A percentile compares a stretch with the other conserved stretches of the same genome.
Evolutionary conservation across 2,888 invertebrate genomes (phyloP).

Genomic region (Pheosia tremula): DNA sequence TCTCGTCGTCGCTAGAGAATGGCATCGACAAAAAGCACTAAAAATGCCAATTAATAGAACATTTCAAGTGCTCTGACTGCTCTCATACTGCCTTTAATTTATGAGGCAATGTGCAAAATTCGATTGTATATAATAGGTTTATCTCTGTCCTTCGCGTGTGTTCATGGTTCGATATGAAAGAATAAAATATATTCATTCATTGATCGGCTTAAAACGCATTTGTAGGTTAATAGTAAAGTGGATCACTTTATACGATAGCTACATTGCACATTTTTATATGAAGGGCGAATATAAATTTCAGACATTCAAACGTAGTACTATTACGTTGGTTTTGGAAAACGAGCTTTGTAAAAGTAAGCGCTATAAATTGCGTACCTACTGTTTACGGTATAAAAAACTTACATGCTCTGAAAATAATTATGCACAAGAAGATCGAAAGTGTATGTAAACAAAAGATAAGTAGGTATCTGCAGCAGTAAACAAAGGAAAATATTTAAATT

Average conservation of each 20-base stretch:
- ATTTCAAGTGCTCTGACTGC: slow-evolving; percentile 68
- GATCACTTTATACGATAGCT: slow-evolving; percentile 54
- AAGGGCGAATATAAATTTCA: slow-evolving; percentile 46
- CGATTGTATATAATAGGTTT: slow-evolving; percentile 42
- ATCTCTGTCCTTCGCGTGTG: slow-evolving; percentile 54
- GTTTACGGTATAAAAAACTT: slow-evolving; percentile 45
- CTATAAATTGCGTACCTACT: slow-evolving; percentile 39
- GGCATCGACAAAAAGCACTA: slow-evolving; percentile 65
- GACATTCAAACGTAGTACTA: slow-evolving; percentile 36
- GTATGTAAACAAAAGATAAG: slow-evolving; percentile 52
- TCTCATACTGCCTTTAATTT: slow-evolving; percentile 66
- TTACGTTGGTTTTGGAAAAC: slow-evolving; percentile 27
- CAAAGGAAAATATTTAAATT: slow-evolving; percentile 49
- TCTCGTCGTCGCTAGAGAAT: slow-evolving; percentile 51
- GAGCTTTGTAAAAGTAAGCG: slow-evolving; percentile 32
- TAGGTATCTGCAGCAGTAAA: slow-evolving; percentile 38
- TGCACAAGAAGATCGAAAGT: slow-evolving; percentile 54
- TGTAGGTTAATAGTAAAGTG: slow-evolving; percentile 59
- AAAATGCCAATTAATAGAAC: slow-evolving; percentile 75
- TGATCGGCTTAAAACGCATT: slow-evolving; percentile 58
- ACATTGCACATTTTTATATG: slow-evolving; percentile 60
- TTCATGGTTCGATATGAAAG: slow-evolving; percentile 40
- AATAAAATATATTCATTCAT: slow-evolving; percentile 46
- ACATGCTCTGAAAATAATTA: slow-evolving; percentile 47
- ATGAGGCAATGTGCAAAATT: slow-evolving; percentile 51